Conservation (phyloP, 2,888 invertebrate species). For the Acleris holmiana region DNA sequence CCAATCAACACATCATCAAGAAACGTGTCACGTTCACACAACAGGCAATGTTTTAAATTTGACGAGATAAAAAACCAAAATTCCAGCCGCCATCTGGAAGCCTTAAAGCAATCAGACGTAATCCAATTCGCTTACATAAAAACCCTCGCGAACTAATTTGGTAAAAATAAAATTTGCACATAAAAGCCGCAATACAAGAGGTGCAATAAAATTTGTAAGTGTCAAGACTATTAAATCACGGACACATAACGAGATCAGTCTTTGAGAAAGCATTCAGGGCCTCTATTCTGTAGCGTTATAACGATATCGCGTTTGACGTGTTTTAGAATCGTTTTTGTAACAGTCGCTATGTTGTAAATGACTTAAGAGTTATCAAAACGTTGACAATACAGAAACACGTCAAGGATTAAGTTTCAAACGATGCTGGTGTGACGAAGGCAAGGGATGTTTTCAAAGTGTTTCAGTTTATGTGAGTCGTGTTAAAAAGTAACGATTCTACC, state of each 20-base stretch:
- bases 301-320: too few species aligned
- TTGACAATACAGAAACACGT: too few species aligned
- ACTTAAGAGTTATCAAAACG: too few species aligned
- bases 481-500: too few species aligned
- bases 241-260: slow-evolving; percentile 66
- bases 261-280: slow-evolving; percentile 63
- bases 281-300: too few species aligned
- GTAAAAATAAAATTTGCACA: slow-evolving; percentile 70
- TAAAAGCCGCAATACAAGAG: slow-evolving; percentile 67
- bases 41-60: neutral
- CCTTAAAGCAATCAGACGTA: slow-evolving; percentile 57
- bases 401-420: slow-evolving; percentile 65
- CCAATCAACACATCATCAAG: neutral
- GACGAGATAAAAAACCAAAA: neutral
- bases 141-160: slow-evolving; percentile 62
- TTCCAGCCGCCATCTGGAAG: slow-evolving; percentile 44
- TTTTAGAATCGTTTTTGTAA: too few species aligned
- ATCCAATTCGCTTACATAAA: slow-evolving; percentile 67
- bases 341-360: too few species aligned
- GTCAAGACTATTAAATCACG: slow-evolving; percentile 79
- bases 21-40: too few species aligned
- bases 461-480: too few species aligned
- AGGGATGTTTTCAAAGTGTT: slow-evolving; percentile 20
- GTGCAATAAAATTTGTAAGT: slow-evolving; percentile 75
- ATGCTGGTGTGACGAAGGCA: slow-evolving; percentile 58